Conservation (phyloP, 2,113 vertebrate species). For the Typhlomys cinereus region DNA sequence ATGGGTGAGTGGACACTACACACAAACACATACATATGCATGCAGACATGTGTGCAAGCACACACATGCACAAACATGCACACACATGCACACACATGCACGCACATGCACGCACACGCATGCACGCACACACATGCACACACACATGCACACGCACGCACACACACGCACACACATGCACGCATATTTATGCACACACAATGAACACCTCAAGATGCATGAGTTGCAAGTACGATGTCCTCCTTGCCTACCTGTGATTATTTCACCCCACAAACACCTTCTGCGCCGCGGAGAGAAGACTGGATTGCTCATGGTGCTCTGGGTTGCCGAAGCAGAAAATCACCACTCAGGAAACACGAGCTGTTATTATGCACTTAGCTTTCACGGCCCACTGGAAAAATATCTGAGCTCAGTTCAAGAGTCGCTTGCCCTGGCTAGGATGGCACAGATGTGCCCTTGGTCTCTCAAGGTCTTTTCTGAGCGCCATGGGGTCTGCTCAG, state of each 20-base stretch:
- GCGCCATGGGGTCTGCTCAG: not conserved
- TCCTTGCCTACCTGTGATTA: not conserved
- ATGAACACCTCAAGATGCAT: not conserved
- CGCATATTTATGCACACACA: no score
- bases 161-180: no score
- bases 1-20: no score
- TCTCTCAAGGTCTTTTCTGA: conserved; percentile 33
- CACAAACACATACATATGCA: no score
- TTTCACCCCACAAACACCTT: not conserved
- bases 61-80: no score
- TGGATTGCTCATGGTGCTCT: not conserved
- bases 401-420: conserved; percentile 50
- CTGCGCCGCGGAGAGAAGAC: not conserved
- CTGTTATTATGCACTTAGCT: conserved; percentile 15
- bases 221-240: not conserved
- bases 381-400: conserved; percentile 8
- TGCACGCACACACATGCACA: no score
- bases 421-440: conserved; percentile 46
- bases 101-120: no score
- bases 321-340: not conserved
- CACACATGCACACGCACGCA: no score
- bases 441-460: conserved; percentile 35
- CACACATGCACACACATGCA: no score
- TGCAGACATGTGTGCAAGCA: no score
- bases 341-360: conserved; percentile 27